Base-by-base conservation (phyloP, 2,113 vertebrate genomes). In the Lepus americanus region DNA sequence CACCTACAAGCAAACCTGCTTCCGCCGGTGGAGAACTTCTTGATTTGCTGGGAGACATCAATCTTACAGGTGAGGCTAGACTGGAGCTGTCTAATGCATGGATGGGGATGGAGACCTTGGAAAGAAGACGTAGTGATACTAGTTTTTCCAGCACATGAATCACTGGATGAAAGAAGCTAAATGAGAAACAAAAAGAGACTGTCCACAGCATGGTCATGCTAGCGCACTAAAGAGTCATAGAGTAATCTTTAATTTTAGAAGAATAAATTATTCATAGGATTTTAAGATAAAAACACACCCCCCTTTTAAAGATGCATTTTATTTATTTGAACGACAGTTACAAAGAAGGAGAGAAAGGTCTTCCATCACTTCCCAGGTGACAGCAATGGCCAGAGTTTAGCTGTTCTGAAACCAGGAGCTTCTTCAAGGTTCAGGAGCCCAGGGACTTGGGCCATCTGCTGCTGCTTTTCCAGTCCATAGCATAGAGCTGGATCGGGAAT, bases 21-120 rank as follows among this genome's bases (percentile, higher is more conserved):
- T 99, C 99, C 97, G 99, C 99, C 97, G 99, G 99, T 95, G 99
- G 99, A 96, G 99, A 99, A 97, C 99, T 99, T 86, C 99, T 99
- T 79, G 99, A 99, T 96, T 99, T 99, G 66, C 98, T 99, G 80
- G 99, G 99, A 96, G 99, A 99, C 96, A 99, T 99, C 95, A 99
- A 98, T 59, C 97, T 99, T 94, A 98, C 99, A 98, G 99, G 99
- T 99, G 96, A 97, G 95, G 69, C 23, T 33, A 72, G 94, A 86
- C 74, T 94, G 25, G 55, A 92, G 36, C 61, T 95, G 51, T 69
- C 86, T 83, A 84, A 73, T 78, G 39, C 79, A 81, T 90, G 29
- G 39, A 49, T 69, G 87, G 69, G 16, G 33, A 53, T 77, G 93
- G 82, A 67, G 44, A 17, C 33, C 16, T 78, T 73, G 31, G 14